Base-by-base conservation (phyloP, 2,113 vertebrate species). In the Campylomormyrus tamandua region DNA sequence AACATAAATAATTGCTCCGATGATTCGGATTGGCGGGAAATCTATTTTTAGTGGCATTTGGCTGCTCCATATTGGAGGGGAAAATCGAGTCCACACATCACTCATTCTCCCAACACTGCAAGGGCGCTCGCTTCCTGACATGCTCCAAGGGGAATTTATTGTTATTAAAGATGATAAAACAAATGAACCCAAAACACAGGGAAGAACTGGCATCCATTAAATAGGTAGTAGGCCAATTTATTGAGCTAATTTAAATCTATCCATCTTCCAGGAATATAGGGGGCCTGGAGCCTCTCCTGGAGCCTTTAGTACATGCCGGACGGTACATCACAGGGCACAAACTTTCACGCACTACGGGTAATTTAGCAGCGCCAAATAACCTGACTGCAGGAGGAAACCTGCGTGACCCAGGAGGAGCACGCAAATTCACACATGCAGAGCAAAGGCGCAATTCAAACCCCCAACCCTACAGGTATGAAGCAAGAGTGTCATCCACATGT, bases 141-240 rank as follows among this genome's bases (percentile, higher is more conserved):
- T 84, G 39, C 19, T 49, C 45, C 45, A 84, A 84, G 42, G 15
- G 24, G 45, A 48, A 84, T 45, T 48, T 84, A 24, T 48, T 84
- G 21, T 48, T 84, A 46, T 84, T 84, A 84, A 84, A 84, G 42
- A 80, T 80, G 74, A 80, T 80, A 42, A 80, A 80, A 80, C 35
- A 80, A 80, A 80, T 42, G 35, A 39, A 80, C 74, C 15, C 74
- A 80, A 19, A 39, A 39, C 17, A 19, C 5, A 39, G 74, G 74
- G 19, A 39, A 80, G 74, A 80, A 80, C 35, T 80, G 35, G 35
- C 74, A 42, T 80, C 35, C 35, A 17, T 42, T 39, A 19, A 80
- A 19, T 80, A 19, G 35, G 35, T 80, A 13, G 74, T 80, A 80
- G 74, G 74, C 74, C 5, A 80, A 19, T 80, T 80, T 80, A 80